Conservation (phyloP, 2,797 vertebrate genomes). For the Labroides dimidiatus region DNA sequence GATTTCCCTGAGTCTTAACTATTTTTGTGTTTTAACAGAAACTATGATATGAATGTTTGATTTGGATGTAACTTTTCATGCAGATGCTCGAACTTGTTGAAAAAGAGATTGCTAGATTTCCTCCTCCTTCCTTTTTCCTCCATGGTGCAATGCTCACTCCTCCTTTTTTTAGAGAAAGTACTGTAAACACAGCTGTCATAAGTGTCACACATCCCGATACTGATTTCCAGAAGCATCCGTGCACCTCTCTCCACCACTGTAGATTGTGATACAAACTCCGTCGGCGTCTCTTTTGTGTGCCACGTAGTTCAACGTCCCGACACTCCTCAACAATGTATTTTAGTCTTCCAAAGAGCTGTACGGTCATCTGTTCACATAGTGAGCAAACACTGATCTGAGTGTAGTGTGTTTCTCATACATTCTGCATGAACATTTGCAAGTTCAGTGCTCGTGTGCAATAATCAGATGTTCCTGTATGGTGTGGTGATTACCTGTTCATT, state of each 20-base stretch:
- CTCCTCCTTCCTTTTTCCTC: conserved; percentile 28
- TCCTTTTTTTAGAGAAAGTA: conserved; percentile 50
- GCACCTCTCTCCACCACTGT: conserved; percentile 31
- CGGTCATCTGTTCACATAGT: conserved; percentile 64
- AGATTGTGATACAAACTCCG: conserved; percentile 41
- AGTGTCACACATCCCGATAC: conserved; percentile 25
- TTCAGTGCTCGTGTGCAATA: conserved; percentile 84
- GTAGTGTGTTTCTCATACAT: conserved; percentile 68
- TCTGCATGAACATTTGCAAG: conserved; percentile 81
- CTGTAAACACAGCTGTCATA: conserved; percentile 42
- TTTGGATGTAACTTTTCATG: conserved; percentile 71
- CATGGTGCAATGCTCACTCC: conserved; percentile 49
- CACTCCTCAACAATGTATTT: conserved; percentile 61
- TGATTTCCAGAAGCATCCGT: conserved; percentile 32
- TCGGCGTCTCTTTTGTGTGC: conserved; percentile 42
- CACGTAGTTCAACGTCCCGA: conserved; percentile 47
- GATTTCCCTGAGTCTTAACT: conserved; percentile 63
- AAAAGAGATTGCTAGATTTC: conserved; percentile 47
- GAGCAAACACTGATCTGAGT: conserved; percentile 66
- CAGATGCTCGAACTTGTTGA: conserved; percentile 51
- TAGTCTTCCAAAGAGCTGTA: conserved; percentile 81
- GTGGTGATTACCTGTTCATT: conserved; percentile 55
- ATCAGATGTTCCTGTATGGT: conserved; percentile 64
- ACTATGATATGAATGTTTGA: conserved; percentile 74
- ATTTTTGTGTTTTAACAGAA: conserved; percentile 82